These are phyloP conservation scores for Strix uralensis DNA, from an alignment of 2,113 vertebrate species.

Conservation along the genomic window DNA sequence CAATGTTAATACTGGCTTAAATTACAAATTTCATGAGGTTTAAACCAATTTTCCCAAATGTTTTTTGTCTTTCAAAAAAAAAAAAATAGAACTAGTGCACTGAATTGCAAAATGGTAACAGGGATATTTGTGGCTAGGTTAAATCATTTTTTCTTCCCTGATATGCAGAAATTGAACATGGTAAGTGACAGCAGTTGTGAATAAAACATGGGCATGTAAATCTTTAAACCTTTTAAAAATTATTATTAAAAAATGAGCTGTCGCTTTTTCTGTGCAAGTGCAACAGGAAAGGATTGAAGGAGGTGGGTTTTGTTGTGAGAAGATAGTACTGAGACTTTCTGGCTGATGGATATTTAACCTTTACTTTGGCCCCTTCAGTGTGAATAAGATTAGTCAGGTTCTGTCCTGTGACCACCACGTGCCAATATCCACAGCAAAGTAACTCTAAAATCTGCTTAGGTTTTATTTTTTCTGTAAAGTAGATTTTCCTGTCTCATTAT, in stretches of 20 bases:
- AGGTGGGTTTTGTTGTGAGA: neutral
- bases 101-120: neutral
- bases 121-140: neutral
- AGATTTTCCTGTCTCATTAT: neutral
- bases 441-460: neutral
- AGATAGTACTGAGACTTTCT: neutral
- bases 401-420: neutral
- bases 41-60: neutral
- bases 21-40: neutral
- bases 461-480: neutral
- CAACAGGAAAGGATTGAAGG: neutral
- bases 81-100: neutral
- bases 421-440: neutral
- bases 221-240: neutral
- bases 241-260: neutral
- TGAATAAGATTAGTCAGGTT: neutral
- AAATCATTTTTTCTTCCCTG: neutral
- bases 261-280: neutral
- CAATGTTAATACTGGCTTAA: neutral
- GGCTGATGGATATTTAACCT: neutral
- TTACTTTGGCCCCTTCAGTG: neutral
- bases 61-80: neutral
- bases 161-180: neutral
- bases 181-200: neutral
- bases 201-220: neutral